Percentiles rank a stretch among this genome's conserved stretches.
phyloP scores from a whole-genome alignment of 2,888 invertebrate species.

The Xestia sexstrigata region DNA sequence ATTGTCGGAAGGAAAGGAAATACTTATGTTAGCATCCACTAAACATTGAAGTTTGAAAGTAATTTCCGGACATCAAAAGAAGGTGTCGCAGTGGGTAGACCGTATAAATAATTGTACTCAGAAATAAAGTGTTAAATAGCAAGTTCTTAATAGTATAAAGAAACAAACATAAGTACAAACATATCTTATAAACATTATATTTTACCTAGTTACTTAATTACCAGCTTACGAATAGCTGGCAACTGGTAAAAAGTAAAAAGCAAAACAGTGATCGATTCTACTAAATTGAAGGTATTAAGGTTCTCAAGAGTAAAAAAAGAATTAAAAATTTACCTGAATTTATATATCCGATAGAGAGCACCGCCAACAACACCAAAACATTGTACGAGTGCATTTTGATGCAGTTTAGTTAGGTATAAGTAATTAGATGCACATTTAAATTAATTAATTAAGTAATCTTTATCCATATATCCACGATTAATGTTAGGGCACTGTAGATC shows the following conservation, averaged over 20 bases:
- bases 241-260: neutral
- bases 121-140: neutral
- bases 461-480: conserved; percentile 43
- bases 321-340: conserved; percentile 70
- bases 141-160: neutral
- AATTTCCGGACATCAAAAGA: conserved; percentile 4
- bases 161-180: no score
- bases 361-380: conserved; percentile 64
- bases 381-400: conserved; percentile 70
- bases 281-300: neutral
- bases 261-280: conserved; percentile 3
- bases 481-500: conserved; percentile 41
- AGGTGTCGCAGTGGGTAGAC: neutral
- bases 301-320: conserved; percentile 3
- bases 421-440: conserved; percentile 49
- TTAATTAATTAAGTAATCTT: conserved; percentile 15
- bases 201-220: neutral
- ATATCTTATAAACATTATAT: neutral
- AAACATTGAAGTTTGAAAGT: conserved; percentile 6
- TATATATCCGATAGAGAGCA: conserved; percentile 72
- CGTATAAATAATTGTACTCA: neutral
- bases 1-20: neutral
- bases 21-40: neutral
- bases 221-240: neutral
- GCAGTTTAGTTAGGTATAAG: conserved; percentile 31